A percentile compares a stretch with the other conserved stretches of the same genome.
These are phyloP conservation scores for Amphibalanus amphitrite DNA, from an alignment of 1,140 invertebrate genomes.

Conservation along the genomic window DNA sequence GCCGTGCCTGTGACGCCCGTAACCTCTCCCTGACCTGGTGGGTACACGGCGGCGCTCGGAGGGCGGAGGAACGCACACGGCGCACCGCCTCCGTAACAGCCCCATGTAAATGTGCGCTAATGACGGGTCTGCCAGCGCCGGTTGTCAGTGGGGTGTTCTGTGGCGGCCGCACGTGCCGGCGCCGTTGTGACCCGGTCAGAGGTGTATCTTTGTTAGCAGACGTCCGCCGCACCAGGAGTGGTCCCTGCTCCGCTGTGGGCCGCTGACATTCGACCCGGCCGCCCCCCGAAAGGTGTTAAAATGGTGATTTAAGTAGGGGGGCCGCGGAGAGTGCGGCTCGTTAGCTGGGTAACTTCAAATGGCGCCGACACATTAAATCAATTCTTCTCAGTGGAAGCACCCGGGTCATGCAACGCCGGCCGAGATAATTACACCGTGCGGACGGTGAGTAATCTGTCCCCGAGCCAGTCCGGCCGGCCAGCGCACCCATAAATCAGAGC, in stretches of 20 bases:
- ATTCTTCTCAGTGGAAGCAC: not conserved
- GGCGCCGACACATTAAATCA: not conserved
- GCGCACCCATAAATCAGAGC: not conserved
- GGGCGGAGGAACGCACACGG: not conserved
- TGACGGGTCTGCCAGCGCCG: not conserved
- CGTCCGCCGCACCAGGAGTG: not conserved
- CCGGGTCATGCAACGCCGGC: not conserved
- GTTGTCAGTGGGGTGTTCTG: not conserved
- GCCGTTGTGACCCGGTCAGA: not conserved
- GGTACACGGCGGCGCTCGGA: too few species aligned
- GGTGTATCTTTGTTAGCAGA: not conserved
- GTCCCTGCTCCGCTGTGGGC: too few species aligned
- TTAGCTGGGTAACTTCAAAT: not conserved
- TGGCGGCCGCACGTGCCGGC: not conserved
- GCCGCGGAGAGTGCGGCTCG: not conserved
- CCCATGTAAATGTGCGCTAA: not conserved
- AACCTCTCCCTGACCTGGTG: too few species aligned
- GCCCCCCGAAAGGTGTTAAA: not conserved
- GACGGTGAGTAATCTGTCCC: not conserved
- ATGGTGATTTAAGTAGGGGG: not conserved
- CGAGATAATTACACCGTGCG: not conserved
- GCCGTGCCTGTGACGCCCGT: too few species aligned
- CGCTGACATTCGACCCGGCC: not conserved
- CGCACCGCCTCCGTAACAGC: not conserved
- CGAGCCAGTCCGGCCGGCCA: not conserved